Evolutionary conservation across 37 sponge, comb jelly and placozoan species (phyloP).

Genomic region (Halichondria panicea): DNA sequence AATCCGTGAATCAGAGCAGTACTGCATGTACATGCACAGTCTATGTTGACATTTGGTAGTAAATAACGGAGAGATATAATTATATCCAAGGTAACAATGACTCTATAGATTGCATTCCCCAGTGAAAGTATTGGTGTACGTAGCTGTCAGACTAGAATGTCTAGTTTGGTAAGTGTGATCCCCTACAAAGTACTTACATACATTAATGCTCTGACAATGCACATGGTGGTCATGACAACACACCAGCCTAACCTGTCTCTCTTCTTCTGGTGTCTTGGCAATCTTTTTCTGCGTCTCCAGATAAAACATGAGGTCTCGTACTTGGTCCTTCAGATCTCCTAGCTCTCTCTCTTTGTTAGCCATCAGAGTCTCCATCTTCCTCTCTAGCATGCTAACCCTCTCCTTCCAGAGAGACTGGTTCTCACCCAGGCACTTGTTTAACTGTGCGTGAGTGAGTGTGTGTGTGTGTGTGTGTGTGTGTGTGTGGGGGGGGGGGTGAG

Average conservation of each 20-base stretch:
- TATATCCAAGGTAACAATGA: not conserved
- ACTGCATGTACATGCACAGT: too few species aligned
- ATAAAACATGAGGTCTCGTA: slow-evolving; percentile 96
- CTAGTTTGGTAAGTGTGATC: not conserved
- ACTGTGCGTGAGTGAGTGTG: slow-evolving; percentile 40
- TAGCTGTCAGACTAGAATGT: not conserved
- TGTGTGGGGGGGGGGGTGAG: too few species aligned
- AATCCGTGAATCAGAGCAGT: too few species aligned
- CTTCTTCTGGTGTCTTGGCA: slow-evolving; percentile 46
- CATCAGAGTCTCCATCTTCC: slow-evolving; percentile 42
- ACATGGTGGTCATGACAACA: not conserved
- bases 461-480: too few species aligned
- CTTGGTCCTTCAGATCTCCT: slow-evolving; percentile 87
- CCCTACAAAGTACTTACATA: not conserved
- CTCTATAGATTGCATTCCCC: not conserved
- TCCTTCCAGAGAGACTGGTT: slow-evolving; percentile 76
- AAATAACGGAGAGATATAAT: not conserved
- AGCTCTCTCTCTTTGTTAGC: slow-evolving; percentile 73
- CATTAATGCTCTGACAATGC: not conserved
- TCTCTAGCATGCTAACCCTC: slow-evolving; percentile 53
- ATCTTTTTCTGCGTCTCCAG: slow-evolving; percentile 90
- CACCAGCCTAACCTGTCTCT: slow-evolving; percentile 36
- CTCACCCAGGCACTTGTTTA: slow-evolving; percentile 85
- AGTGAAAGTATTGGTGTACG: not conserved
- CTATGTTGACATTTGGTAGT: not conserved